These are phyloP conservation scores for Atherinosoma microstoma DNA, from an alignment of 2,797 vertebrate genomes.

Conservation along the genomic window DNA sequence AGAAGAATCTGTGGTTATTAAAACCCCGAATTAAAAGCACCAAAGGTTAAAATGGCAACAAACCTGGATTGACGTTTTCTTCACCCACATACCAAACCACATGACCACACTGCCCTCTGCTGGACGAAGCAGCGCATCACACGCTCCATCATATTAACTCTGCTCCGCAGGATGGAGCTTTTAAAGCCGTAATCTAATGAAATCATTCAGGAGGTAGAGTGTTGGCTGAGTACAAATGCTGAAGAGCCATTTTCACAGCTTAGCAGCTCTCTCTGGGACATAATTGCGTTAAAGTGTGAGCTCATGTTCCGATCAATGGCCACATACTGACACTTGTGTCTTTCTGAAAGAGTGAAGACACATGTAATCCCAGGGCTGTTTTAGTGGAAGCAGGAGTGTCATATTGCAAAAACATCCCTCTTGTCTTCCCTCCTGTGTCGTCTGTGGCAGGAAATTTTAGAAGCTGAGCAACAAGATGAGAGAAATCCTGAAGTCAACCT, in stretches of 20 bases:
- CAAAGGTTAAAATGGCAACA: slow-evolving; percentile 26
- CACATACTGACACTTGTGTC: slow-evolving; percentile 22
- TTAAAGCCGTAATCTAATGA: slow-evolving; percentile 22
- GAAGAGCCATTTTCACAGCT: slow-evolving; percentile 4
- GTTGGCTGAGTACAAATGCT: slow-evolving; percentile 8
- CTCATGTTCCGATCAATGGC: slow-evolving; percentile 58
- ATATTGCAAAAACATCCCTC: slow-evolving; percentile 33
- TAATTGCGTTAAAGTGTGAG: slow-evolving; percentile 41
- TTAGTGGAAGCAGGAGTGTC: slow-evolving; percentile 36
- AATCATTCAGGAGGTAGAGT: slow-evolving; percentile 1
- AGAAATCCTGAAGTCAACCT: slow-evolving; percentile 1
- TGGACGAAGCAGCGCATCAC: slow-evolving; percentile 9
- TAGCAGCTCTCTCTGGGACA: slow-evolving; percentile 5
- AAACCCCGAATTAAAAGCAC: background rate
- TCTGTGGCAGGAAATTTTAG: background rate
- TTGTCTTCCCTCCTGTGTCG: background rate
- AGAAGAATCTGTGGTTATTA: background rate
- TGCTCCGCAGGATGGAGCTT: slow-evolving; percentile 23
- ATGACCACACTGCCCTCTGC: slow-evolving; percentile 56
- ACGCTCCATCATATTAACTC: background rate
- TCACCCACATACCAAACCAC: background rate
- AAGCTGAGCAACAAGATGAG: background rate
- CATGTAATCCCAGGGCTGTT: slow-evolving; percentile 14
- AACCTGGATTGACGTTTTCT: too few species aligned
- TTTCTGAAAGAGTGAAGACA: slow-evolving; percentile 17